Evolutionary conservation across 2,113 vertebrate genomes (phyloP), one percentile per base, ranked within the genome.

Genomic region (Natator depressus): DNA sequence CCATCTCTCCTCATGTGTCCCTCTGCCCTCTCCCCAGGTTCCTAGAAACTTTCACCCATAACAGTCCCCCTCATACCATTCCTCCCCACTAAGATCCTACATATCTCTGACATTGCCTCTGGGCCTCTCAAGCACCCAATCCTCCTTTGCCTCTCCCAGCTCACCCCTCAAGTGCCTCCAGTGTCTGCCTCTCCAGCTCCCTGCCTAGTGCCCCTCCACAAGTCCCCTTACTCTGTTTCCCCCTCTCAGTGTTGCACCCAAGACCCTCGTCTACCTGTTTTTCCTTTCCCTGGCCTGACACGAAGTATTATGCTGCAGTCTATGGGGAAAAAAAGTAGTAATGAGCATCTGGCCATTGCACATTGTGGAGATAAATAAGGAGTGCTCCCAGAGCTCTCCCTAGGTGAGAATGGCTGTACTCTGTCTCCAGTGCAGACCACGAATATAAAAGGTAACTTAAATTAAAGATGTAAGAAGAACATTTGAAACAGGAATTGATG

Each of bases 131-230:
- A 57, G 55, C 5, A 12, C 10, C 55, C 10, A 10, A 57, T 65
- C 59, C 14, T 90, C 22, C 31, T 83, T 38, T n/a, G 4, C 2
- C 75, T 3, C 19, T 86, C 3, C 22, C 49, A 35, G 22, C 49
- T 88, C 46, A 85, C 3, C n/a, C 85, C 3, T 89, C 4, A 4
- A 10, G 11, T 31, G 4, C 5, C 4, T 19, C 14, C 5, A 7
- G 75, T 5, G 6, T 2, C 1, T 2, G 31, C 31, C 11, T 87
- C 10, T 16, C 85, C 5, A 85, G 12, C 62, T 85, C 92, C 85
- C 20, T 31, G 85, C 13, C 1, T 4, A 4, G 35, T 4, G 0
- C 17, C 3, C 76, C 42, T 47, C 27, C 10, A 62, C 2, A 2
- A 50, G 12, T 80, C 2, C 22, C 1, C 10, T n/a, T 10, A 53